Evolutionary conservation across 2,113 vertebrate genomes (phyloP), one percentile per base, ranked within the genome.

Genomic region (Oceanites oceanicus): DNA sequence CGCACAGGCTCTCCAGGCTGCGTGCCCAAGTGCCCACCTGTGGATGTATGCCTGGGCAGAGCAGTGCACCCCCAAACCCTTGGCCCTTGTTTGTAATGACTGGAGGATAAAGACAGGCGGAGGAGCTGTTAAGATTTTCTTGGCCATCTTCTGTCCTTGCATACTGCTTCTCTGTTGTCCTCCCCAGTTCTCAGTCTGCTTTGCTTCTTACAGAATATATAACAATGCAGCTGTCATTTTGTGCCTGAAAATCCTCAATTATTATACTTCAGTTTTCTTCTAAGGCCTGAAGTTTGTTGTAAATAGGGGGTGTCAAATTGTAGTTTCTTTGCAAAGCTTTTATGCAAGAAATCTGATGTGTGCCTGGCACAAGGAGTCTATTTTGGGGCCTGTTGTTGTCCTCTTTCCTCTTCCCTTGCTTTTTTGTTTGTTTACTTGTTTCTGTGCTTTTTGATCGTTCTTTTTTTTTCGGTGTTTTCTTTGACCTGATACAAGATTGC

Each of bases 381-480:
- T 95, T 95, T 94, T 84, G 47, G 44, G 30, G 92, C 36, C 40
- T 71, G 27, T 52, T 92, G 53, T 80, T 89, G 20, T 76, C 75
- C 34, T 77, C 90, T 77, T 95, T 94, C 49, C 32, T 84, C 32
- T 77, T 94, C 29, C 30, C 34, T 78, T 40, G 32, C 42, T 87
- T 44, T 80, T 91, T 47, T 84, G 53, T 87, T 85, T 92, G 45
- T 92, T 94, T 96, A 62, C 61, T 84, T 75, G 30, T 84, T 96
- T 90, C 45, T 71, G 10, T 91, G 59, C 86, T 67, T 86, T 95
- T 83, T 81, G 79, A 45, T 84, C 47, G 29, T 40, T 93, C 72
- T 30, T 77, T 92, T 40, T 78, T 93, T 96, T 80, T 65, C n/a
- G 61, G 44, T 85, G 36, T n/a, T 47, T n/a, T 45, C 72, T 96